Percentiles rank a stretch among this genome's conserved stretches.
These are phyloP conservation scores for Hydropsyche tenuis DNA, from an alignment of 1,140 invertebrate species.

Conservation along the genomic window DNA sequence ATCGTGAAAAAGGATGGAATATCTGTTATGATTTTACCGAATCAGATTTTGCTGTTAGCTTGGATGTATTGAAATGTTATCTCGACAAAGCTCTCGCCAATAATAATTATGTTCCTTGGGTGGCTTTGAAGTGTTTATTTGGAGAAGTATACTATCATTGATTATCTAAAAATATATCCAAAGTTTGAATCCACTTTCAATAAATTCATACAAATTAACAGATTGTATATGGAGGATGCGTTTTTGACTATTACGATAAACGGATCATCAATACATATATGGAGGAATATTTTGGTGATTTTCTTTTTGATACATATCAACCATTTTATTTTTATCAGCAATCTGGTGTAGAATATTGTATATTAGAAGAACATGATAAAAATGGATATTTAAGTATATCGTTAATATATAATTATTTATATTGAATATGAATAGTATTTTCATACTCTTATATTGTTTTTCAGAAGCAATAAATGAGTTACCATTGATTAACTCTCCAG, in stretches of 20 bases:
- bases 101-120: conserved; percentile 80
- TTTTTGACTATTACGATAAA: conserved; percentile 89
- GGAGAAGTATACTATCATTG: conserved; percentile 71
- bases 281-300: conserved; percentile 93
- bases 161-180: no score
- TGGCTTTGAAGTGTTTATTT: conserved; percentile 88
- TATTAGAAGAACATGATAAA: conserved; percentile 73
- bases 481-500: conserved; percentile 78
- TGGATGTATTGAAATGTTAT: conserved; percentile 83
- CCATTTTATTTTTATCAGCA: conserved; percentile 88
- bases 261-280: conserved; percentile 86
- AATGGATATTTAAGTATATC: conserved; percentile 73
- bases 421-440: conserved; percentile 19
- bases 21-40: conserved; percentile 92
- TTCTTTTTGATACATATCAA: conserved; percentile 88
- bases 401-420: not conserved
- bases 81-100: conserved; percentile 71
- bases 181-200: no score
- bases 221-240: conserved; percentile 92
- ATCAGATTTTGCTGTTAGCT: conserved; percentile 87
- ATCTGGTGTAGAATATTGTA: conserved; percentile 75
- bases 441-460: conserved; percentile 33
- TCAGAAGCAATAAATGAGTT: conserved; percentile 73
- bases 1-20: conserved; percentile 94
- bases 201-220: conserved; percentile 53